Evolutionary conservation across 2,888 invertebrate species (phyloP).

Genomic region (Ethmia dodecea): DNA sequence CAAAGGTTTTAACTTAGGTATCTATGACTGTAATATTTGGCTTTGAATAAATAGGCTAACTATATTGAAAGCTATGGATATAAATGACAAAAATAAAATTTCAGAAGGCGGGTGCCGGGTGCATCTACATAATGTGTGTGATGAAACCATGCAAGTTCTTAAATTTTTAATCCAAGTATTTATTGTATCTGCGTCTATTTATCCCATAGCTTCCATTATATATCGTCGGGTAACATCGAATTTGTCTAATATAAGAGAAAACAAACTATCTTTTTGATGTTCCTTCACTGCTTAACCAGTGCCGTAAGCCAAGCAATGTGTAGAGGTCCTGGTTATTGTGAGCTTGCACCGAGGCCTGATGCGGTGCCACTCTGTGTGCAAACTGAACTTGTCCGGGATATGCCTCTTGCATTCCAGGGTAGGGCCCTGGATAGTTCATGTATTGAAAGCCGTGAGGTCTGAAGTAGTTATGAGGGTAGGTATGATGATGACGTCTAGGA

Average conservation of each 20-base stretch:
- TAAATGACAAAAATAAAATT: slow-evolving; percentile 15
- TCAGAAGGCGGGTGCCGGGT: background rate
- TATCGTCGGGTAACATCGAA: slow-evolving; percentile 74
- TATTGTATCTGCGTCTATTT: slow-evolving; percentile 24
- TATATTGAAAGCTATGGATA: slow-evolving; percentile 71
- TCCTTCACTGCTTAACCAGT: slow-evolving; percentile 70
- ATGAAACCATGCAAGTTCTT: background rate
- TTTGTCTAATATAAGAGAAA: slow-evolving; percentile 47
- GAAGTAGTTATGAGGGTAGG: slow-evolving; percentile 54
- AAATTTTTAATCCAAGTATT: background rate
- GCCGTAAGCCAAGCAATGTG: slow-evolving; percentile 63
- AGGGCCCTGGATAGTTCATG: slow-evolving; percentile 28
- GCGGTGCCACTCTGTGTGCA: slow-evolving; percentile 40
- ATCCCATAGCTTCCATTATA: slow-evolving; percentile 71
- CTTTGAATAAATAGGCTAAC: slow-evolving; percentile 73
- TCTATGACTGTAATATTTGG: slow-evolving; percentile 78
- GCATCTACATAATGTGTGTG: too few relatives aligned
- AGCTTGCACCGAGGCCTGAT: slow-evolving; percentile 41
- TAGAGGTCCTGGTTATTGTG: slow-evolving; percentile 62
- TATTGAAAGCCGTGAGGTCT: slow-evolving; percentile 46
- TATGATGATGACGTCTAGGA: slow-evolving; percentile 66
- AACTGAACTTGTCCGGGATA: slow-evolving; percentile 48
- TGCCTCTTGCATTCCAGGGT: slow-evolving; percentile 37
- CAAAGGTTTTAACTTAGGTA: slow-evolving; percentile 61
- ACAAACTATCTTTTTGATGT: slow-evolving; percentile 66